Evolutionary conservation across 2,797 vertebrate species (phyloP), one percentile per base, ranked within the genome.

Genomic region (Anas bahamensis): DNA sequence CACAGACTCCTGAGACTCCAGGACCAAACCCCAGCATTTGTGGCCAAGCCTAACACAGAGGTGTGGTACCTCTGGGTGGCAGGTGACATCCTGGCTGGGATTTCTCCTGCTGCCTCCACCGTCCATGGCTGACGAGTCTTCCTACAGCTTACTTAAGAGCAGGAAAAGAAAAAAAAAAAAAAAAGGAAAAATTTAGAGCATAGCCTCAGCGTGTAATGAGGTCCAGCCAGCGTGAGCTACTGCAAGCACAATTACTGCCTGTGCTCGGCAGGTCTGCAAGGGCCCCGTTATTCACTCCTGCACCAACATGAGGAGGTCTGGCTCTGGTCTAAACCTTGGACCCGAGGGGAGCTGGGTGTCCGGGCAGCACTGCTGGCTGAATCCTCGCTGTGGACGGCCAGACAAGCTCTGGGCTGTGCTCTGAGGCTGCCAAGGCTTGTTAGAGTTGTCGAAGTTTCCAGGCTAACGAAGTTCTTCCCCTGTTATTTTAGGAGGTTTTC

Each of bases 361-460:
- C 0, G 1, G 17, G 39, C 11, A 15, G 12, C 57, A 74, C 57
- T 0, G 0, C 57, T 50, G 75, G 31, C 21, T 33, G 71, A 14
- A 26, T 46, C 39, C 22, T 21, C 28, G 41, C 68, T 8, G 28
- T 19, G 53, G 46, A 13, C 22, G 3, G 1, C 46, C 46, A 48
- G 46, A 17, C 7, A 55, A 72, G 12, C 66, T 66, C 42, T 28
- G 59, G 42, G 46, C 33, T 57, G 52, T 26, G 42, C 31, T 9
- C 39, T 24, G 70, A 28, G 37, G 10, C 86, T 61, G 41, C 10
- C 19, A 26, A 21, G 53, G 24, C 8, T 63, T 78, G n/a, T 55
- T 59, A 76, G 57, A 70, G 66, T 37, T 81, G 48, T 21, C 44
- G 35, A 55, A 50, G 4, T 35, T 59, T 52, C 18, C 24, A 86